Base-by-base conservation (phyloP, 2,113 vertebrate species). In the Gambusia affinis region DNA sequence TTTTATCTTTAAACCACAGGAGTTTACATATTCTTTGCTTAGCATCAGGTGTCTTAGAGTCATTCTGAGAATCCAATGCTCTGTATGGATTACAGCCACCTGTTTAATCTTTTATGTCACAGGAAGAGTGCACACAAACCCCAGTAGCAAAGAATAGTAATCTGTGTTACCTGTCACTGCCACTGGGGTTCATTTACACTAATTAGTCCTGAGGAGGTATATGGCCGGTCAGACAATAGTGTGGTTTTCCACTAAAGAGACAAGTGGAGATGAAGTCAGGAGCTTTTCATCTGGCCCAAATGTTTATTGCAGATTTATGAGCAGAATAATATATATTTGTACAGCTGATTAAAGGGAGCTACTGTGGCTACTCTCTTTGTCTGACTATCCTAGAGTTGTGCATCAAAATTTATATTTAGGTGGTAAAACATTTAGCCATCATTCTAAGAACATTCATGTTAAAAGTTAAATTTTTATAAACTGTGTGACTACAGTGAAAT, bases 101-200 rank as follows among this genome's bases (percentile, higher is more conserved):
- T 88, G 69, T 87, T 95, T 70, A 94, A 94, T 88, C 83, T 94
- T 94, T 94, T 77, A 95, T 93, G 84, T 37, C 57, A 78, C 89
- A 91, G 94, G 91, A 94, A 91, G 91, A 87, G 89, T 71, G 86
- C 88, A 87, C 87, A 91, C 87, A 82, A 91, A 85, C 84, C 86
- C 81, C 78, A 78, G 88, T 79, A 87, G 88, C 89, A 86, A 80
- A 91, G 73, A 92, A 91, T 88, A 92, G 89, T 92, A 93, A 94
- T 90, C 85, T 86, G 92, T 92, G 89, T 95, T 94, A 92, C 92
- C 87, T 81, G 71, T 79, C 85, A 77, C 31, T 83, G 78, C 73
- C 78, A 76, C 69, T 78, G 85, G 79, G 87, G 88, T 91, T 92
- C 90, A 14, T 89, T 93, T 92, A 91, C 91, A 89, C 88, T 84